A percentile compares a stretch with the other conserved stretches of the same genome.
phyloP scores from a whole-genome alignment of 2,888 invertebrate genomes.

The Desoria tigrina region DNA sequence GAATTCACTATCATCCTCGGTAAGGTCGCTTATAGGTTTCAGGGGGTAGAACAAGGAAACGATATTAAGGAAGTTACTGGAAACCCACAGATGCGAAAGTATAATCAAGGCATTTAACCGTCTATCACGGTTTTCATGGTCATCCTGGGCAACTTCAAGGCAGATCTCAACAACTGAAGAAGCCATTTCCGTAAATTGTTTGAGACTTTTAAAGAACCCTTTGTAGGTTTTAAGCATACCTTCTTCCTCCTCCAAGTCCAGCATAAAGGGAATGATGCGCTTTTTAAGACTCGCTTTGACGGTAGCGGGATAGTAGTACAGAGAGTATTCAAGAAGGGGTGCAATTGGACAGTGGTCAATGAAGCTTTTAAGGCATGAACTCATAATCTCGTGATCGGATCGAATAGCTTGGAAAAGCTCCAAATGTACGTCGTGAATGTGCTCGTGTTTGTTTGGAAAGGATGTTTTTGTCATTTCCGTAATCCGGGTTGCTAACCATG shows the following conservation, averaged over 20 bases:
- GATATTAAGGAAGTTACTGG: constrained; percentile 32
- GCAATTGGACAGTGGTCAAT: too few species aligned
- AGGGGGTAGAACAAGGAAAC: constrained; percentile 34
- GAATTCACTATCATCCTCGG: constrained; percentile 11
- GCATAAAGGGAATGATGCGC: constrained; percentile 27
- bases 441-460: not conserved
- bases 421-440: constrained; percentile 21
- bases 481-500: too few species aligned
- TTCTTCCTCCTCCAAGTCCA: constrained; percentile 28
- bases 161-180: constrained; percentile 36
- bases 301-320: constrained; percentile 11
- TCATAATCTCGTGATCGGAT: too few species aligned
- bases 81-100: constrained; percentile 34
- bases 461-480: constrained; percentile 9
- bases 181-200: constrained; percentile 36
- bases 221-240: constrained; percentile 35
- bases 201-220: constrained; percentile 27
- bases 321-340: constrained; percentile 26
- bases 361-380: too few species aligned
- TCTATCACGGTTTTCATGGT: constrained; percentile 22
- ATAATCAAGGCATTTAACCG: constrained; percentile 33
- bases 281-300: not conserved
- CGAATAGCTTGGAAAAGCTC: not conserved
- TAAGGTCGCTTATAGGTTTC: constrained; percentile 6
- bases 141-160: constrained; percentile 39